Conservation (phyloP, 2,113 vertebrate genomes). For the Empidonax alnorum region DNA sequence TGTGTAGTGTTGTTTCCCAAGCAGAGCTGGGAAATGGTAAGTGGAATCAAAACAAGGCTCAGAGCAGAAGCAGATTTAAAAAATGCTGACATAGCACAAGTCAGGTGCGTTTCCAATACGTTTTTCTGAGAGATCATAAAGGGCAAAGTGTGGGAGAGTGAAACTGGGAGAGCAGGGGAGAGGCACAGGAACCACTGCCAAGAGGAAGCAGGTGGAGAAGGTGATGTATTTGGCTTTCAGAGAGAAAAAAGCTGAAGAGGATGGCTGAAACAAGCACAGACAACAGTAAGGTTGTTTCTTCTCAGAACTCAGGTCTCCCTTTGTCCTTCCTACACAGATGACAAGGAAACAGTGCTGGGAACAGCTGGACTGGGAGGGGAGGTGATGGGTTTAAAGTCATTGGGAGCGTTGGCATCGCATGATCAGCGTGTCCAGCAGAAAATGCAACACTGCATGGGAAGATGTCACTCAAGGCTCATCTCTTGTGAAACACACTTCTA, state of each 20-base stretch:
- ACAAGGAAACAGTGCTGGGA: neutral
- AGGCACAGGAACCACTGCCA: neutral
- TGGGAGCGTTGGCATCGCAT: accelerated
- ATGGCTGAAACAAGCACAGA: neutral
- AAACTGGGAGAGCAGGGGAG: neutral
- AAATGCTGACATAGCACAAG: neutral
- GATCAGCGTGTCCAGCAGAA: neutral
- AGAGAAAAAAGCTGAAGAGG: neutral
- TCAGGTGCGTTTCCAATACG: neutral
- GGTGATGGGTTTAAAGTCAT: neutral
- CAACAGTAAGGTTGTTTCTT: neutral
- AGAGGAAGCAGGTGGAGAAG: neutral
- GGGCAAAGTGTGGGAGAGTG: neutral
- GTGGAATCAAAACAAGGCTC: neutral
- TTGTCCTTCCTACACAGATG: neutral
- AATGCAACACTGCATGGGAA: neutral
- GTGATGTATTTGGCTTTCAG: neutral
- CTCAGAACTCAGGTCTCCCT: neutral
- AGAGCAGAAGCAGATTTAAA: neutral
- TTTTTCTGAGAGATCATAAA: neutral
- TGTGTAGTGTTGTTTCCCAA: neutral
- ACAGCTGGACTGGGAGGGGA: neutral
- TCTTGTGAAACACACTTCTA: neutral
- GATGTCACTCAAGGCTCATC: neutral
- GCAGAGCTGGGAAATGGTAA: neutral